A percentile compares a stretch with the other conserved stretches of the same genome.
Evolutionary conservation across 2,113 vertebrate species (phyloP).

Genomic region (Nasalis larvatus): DNA sequence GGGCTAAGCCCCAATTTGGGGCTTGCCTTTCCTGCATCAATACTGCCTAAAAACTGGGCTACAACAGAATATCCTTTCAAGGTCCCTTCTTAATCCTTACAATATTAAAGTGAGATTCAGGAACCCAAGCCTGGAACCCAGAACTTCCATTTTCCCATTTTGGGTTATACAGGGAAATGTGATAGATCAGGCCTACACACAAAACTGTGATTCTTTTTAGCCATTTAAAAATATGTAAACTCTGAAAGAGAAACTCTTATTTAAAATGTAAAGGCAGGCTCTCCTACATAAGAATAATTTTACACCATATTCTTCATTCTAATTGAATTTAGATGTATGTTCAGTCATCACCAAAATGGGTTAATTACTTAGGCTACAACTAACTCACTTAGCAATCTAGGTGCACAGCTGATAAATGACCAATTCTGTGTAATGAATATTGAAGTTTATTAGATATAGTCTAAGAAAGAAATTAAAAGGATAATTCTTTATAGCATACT

Average conservation of each 20-base stretch:
- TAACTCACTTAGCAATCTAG: background rate
- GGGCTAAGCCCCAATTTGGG: too few species aligned
- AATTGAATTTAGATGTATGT: slow-evolving; percentile 13
- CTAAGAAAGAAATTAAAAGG: background rate
- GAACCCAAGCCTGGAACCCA: background rate
- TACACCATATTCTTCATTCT: background rate
- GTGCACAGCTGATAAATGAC: background rate
- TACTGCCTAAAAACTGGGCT: background rate
- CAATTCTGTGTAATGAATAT: background rate
- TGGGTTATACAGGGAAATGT: background rate
- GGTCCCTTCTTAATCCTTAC: background rate
- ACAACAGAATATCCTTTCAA: background rate
- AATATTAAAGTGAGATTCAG: background rate
- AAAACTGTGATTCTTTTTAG: background rate
- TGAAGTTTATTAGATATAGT: background rate
- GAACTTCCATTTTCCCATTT: background rate
- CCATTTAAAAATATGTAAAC: background rate
- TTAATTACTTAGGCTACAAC: background rate
- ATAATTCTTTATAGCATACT: background rate
- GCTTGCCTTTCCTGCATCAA: too few species aligned
- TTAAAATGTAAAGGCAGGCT: background rate
- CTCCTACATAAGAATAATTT: background rate
- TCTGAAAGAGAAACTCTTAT: background rate
- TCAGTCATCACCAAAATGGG: background rate
- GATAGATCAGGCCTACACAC: background rate